Conservation (phyloP, 1,140 invertebrate genomes). For the Drosophila cardini region DNA sequence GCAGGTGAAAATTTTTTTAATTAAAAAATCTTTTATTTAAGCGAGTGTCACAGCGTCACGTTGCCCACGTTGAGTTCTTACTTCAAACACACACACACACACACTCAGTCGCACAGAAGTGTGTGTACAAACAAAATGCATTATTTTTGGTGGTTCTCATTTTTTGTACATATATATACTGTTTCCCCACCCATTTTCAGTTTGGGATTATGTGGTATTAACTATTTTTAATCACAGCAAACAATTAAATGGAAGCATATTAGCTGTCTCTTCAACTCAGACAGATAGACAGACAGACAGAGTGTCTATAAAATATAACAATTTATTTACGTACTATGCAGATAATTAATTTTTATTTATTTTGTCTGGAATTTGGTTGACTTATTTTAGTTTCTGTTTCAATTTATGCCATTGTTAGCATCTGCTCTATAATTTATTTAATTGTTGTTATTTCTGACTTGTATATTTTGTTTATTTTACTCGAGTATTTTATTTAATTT, state of each 20-base stretch:
- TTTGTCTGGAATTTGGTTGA: conserved; percentile 32
- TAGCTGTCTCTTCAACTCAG: conserved; percentile 14
- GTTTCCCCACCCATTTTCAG: background rate
- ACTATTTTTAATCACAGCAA: conserved; percentile 37
- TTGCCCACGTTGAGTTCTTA: background rate
- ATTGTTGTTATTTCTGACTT: background rate
- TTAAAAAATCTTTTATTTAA: conserved; percentile 83
- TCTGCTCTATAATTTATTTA: background rate
- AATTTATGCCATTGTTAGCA: background rate
- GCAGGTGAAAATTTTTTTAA: conserved; percentile 82
- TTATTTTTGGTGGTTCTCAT: conserved; percentile 18
- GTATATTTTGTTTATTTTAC: background rate
- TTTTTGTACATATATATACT: conserved; percentile 17
- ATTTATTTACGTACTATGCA: conserved; percentile 15
- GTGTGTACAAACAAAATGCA: conserved; percentile 34
- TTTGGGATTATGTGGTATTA: conserved; percentile 47
- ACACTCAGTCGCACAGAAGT: no score
- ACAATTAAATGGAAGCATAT: conserved; percentile 36
- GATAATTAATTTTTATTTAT: conserved; percentile 29
- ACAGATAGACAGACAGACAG: background rate
- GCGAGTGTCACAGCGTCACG: conserved; percentile 57
- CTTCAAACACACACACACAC: background rate
- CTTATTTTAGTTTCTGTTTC: background rate
- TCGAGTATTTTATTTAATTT: background rate
- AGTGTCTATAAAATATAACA: conserved; percentile 30